Percentiles rank a stretch among this genome's conserved stretches.
phyloP scores from a whole-genome alignment of 2,797 vertebrate species.

The Epinephelus awoara region DNA sequence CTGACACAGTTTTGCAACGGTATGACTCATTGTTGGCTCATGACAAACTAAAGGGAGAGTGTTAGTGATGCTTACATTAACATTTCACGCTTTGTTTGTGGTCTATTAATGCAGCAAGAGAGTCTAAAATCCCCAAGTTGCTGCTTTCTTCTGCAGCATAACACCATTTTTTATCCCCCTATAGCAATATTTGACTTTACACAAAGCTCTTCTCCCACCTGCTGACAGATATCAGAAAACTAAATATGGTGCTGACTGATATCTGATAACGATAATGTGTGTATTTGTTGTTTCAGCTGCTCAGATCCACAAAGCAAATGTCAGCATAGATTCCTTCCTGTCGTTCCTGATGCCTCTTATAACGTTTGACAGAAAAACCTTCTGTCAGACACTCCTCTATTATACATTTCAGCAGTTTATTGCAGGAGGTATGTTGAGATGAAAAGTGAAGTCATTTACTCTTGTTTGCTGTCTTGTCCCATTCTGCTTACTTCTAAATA shows the following conservation, averaged over 20 bases:
- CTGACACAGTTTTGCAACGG: neutral
- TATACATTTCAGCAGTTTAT: neutral
- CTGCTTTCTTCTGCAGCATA: neutral
- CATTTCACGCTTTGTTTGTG: neutral
- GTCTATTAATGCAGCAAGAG: neutral
- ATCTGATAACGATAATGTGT: conserved; percentile 48
- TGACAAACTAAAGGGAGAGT: neutral
- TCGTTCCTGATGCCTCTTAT: conserved; percentile 12
- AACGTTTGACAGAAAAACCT: conserved; percentile 19
- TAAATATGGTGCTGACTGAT: conserved; percentile 19
- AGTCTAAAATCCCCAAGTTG: neutral
- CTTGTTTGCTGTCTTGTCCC: neutral
- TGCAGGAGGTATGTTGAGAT: neutral
- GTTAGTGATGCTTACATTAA: neutral
- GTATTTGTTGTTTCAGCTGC: conserved; percentile 50
- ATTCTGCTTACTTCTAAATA: neutral
- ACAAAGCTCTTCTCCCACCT: conserved; percentile 44
- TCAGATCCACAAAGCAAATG: conserved; percentile 53
- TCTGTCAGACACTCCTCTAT: neutral
- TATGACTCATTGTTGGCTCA: neutral
- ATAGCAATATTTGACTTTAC: conserved; percentile 23
- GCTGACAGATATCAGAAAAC: conserved; percentile 48
- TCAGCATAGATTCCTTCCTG: conserved; percentile 40
- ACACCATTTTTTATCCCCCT: conserved; percentile 14
- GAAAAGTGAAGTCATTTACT: conserved; percentile 8